Percentiles rank a stretch among this genome's conserved stretches.
Evolutionary conservation across 1,140 invertebrate genomes (phyloP).

Genomic region (Chlorops oryzae): DNA sequence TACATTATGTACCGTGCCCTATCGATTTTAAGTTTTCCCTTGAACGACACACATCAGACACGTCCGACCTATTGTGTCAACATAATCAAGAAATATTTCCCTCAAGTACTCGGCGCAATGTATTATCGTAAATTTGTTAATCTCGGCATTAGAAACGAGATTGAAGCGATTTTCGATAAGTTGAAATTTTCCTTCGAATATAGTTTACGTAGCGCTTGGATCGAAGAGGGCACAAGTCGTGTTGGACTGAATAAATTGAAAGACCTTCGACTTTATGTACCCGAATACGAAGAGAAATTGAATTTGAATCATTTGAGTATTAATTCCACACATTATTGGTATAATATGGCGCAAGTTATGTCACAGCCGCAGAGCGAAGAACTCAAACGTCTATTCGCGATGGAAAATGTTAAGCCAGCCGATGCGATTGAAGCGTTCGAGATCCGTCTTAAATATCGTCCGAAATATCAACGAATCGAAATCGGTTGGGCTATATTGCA

Average conservation of each 20-base stretch:
- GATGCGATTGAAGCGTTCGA: constrained; percentile 34
- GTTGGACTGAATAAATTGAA: constrained; percentile 24
- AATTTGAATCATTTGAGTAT: constrained; percentile 20
- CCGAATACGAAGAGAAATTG: constrained; percentile 26
- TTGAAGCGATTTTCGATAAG: constrained; percentile 14
- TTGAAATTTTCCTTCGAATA: constrained; percentile 22
- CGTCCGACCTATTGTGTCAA: constrained; percentile 23
- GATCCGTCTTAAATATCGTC: constrained; percentile 44
- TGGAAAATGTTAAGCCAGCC: constrained; percentile 6
- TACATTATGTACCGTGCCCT: constrained; percentile 41
- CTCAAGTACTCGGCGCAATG: constrained; percentile 30
- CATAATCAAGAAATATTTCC: constrained; percentile 21
- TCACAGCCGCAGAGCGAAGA: constrained; percentile 13
- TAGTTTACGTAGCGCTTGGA: constrained; percentile 28
- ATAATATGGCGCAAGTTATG: constrained; percentile 27
- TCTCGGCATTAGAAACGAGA: constrained; percentile 10
- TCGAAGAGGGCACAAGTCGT: constrained; percentile 29
- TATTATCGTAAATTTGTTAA: constrained; percentile 25
- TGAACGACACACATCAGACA: constrained; percentile 18
- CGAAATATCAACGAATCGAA: constrained; percentile 93
- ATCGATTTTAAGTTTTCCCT: constrained; percentile 25
- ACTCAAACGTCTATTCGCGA: constrained; percentile 21
- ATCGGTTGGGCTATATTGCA: constrained; percentile 93
- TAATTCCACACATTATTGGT: constrained; percentile 32
- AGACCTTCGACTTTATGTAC: constrained; percentile 17